Percentiles rank a stretch among this genome's conserved stretches.
phyloP scores from a whole-genome alignment of 2,797 vertebrate species.

The Aplochiton taeniatus region DNA sequence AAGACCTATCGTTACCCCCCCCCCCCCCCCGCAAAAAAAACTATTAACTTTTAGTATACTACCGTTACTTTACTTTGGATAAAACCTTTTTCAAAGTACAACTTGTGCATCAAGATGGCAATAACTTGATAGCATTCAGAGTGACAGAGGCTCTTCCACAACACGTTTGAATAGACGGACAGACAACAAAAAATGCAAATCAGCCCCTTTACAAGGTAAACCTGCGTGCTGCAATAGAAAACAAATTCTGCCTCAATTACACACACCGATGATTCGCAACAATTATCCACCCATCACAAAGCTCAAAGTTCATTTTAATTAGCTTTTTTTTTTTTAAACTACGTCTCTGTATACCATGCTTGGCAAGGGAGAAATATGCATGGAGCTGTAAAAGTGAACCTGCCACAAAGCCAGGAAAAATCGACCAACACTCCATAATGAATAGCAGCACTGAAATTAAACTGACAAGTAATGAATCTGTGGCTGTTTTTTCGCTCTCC shows the following conservation, averaged over 20 bases:
- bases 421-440: constrained; percentile 46
- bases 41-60: too few relatives aligned
- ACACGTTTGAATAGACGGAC: neutral
- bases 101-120: neutral
- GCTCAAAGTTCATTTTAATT: constrained; percentile 53
- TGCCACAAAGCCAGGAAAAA: constrained; percentile 24
- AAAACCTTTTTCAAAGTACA: neutral
- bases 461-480: constrained; percentile 59
- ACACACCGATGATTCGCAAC: constrained; percentile 51
- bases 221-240: constrained; percentile 34
- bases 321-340: constrained; percentile 29
- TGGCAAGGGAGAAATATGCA: constrained; percentile 18
- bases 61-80: too few relatives aligned
- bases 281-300: constrained; percentile 57
- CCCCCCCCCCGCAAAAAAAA: too few relatives aligned
- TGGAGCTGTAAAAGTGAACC: constrained; percentile 20
- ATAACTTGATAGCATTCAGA: constrained; percentile 15
- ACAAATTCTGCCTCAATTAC: constrained; percentile 58
- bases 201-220: constrained; percentile 52
- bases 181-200: constrained; percentile 37
- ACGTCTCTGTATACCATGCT: constrained; percentile 12
- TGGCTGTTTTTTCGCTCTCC: constrained; percentile 10
- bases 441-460: constrained; percentile 60
- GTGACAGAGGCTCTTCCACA: constrained; percentile 13
- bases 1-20: too few relatives aligned